Evolutionary conservation across 2,888 invertebrate genomes (phyloP), one percentile per base, ranked within the genome.

Genomic region (Meghimatium bilineatum): DNA sequence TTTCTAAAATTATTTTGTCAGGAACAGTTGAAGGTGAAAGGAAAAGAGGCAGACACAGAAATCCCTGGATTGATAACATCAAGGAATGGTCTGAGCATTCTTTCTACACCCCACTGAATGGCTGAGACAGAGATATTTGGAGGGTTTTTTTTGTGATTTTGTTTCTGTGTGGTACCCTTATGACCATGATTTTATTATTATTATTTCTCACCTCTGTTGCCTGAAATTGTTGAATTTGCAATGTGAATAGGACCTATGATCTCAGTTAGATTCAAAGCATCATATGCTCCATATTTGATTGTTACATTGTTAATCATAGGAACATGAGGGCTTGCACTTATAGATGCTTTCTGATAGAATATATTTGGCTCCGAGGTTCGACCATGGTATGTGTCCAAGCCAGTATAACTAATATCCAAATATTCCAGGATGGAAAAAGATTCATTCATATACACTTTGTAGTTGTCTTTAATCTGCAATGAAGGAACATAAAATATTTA

Each of bases 211-310:
- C 96, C 96, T 94, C 95, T 94, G 94, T 98, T 98, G 93, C 96
- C 96, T 89, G 96, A 95, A 85, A 99, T 87, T 26, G 91, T 89
- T 38, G 89, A 88, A 86, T 91, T 91, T 3, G 91, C 90, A 38
- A 92, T 89, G 67, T 89, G 89, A 23, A 92, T 88, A n/a, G 87
- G 85, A 23, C 92, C 91, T 26, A 87, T 84, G 0, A 91, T 86
- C 36, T 91, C 91, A 10, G 92, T 91, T 72, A 91, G 79, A 84
- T 92, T 92, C 74, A 92, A 82, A 0, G 88, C 99, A 91, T 98
- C 98, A 93, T 96, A 97, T 1, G 98, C 98, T 20, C 97, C 97
- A 93, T 97, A 96, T 71, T 96, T 95, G 88, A 99, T 95, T 88
- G 96, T 96, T 85, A 99, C 95, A 89, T 97, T 95, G 89, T 96